These are phyloP conservation scores for Cepaea nemoralis DNA, from an alignment of 1,140 invertebrate genomes.

Conservation along the genomic window DNA sequence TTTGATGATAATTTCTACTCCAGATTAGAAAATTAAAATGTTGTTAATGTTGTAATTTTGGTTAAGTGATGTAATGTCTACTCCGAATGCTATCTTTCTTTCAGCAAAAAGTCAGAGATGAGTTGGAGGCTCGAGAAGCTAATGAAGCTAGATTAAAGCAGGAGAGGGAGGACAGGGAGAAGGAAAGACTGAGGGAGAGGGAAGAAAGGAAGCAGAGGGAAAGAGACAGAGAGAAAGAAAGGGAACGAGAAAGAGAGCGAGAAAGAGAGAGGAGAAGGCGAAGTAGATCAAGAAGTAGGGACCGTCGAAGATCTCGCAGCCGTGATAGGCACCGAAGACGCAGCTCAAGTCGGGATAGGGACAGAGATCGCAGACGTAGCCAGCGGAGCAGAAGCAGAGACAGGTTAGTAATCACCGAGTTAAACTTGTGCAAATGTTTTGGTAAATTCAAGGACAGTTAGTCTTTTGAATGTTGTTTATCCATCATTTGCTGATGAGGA, in stretches of 20 bases:
- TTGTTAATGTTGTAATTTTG: too few species aligned
- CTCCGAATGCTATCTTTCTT: too few species aligned
- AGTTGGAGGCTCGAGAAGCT: conserved; percentile 57
- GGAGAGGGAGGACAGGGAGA: conserved; percentile 64
- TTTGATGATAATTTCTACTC: neutral
- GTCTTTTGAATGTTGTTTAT: neutral
- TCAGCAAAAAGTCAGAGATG: conserved; percentile 51
- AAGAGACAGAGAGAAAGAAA: conserved; percentile 47
- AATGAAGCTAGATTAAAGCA: conserved; percentile 62
- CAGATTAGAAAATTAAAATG: too few species aligned
- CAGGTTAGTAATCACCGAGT: conserved; percentile 25
- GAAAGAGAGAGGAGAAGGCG: conserved; percentile 47
- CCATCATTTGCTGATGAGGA: too few species aligned
- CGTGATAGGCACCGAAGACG: conserved; percentile 31
- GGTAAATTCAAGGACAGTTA: neutral
- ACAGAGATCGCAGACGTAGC: conserved; percentile 33
- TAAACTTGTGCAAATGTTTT: neutral
- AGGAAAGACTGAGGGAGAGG: conserved; percentile 72
- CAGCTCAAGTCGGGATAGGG: conserved; percentile 40
- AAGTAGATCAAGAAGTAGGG: conserved; percentile 52
- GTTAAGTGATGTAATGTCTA: too few species aligned
- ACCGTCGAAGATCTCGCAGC: conserved; percentile 39
- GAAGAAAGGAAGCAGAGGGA: conserved; percentile 55
- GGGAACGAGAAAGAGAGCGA: conserved; percentile 49
- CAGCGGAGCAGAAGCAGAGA: conserved; percentile 41